These are phyloP conservation scores for Ceyx margarethae DNA, from an alignment of 2,113 vertebrate species.

Conservation along the genomic window DNA sequence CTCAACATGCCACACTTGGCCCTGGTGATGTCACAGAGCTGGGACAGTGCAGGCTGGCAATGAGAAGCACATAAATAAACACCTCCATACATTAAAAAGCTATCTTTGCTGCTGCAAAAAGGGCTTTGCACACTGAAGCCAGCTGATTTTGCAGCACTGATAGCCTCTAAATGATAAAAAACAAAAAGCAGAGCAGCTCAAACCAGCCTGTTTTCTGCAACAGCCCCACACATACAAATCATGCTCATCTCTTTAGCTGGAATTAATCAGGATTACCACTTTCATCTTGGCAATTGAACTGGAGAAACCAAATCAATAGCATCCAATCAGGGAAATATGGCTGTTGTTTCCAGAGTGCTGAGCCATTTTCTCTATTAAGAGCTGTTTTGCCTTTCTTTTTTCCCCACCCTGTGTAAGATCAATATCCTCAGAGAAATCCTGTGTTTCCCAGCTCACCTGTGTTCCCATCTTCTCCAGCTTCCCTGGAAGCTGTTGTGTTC, in stretches of 20 bases:
- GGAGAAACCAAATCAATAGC: constrained; percentile 52
- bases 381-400: not conserved
- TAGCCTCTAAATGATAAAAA: not conserved
- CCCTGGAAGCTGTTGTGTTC: not conserved
- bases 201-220: not conserved
- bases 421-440: not conserved
- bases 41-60: not conserved
- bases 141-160: not conserved
- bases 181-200: not conserved
- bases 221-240: not conserved
- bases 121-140: not conserved
- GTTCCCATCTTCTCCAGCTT: not conserved
- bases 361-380: constrained; percentile 8
- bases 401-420: not conserved
- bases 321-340: constrained; percentile 46
- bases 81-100: not conserved
- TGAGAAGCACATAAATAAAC: not conserved
- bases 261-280: constrained; percentile 61
- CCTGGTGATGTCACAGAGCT: too few species aligned
- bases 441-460: too few species aligned
- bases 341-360: not conserved
- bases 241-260: constrained; percentile 1
- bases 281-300: constrained; percentile 50
- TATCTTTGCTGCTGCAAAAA: not conserved
- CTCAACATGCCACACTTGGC: too few species aligned